Evolutionary conservation across 2,888 invertebrate genomes (phyloP), one percentile per base, ranked within the genome.

Genomic region (Synanthedon formicaeformis): DNA sequence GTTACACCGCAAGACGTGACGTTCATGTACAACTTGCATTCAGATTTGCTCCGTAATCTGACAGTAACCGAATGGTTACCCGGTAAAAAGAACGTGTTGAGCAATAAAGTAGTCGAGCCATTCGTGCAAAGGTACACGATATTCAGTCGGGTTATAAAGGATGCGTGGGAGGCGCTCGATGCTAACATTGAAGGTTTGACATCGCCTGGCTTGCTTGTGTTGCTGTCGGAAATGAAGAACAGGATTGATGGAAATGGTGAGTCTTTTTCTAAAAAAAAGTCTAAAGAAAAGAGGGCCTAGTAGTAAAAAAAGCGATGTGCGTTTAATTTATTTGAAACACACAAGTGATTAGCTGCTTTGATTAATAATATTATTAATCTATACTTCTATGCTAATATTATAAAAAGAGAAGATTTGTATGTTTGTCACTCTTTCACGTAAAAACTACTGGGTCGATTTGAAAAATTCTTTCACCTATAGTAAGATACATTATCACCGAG

Each of bases 41-140:
- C 90, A 0, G 80, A 74, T 14, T 88, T 93, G 40, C 80, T 92
- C 13, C 82, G 80, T 40, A 81, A 81, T n/a, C 88, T 89, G 72
- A 90, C 91, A 0, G 75, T 78, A 55, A 86, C 90, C 0, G 90
- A 91, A 71, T 93, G 92, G 92, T 64, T 92, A 59, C 69, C 77
- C 55, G 75, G 73, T 56, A 82, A 85, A 23, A 79, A 80, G 60
- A 85, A 75, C 60, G 65, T 91, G 55, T 73, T 85, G 1, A 70
- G 69, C 4, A 78, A 76, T 59, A 79, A 86, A 49, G 79, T 82
- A 0, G 58, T 75, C 1, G 76, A 67, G 51, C 89, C 91, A 0
- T 72, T 92, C 54, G 59, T 91, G 56, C 88, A 90, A 59, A 87
- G 92, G 62, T 92, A 90, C 71, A 86, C 88, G 41, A 85, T 89